Conservation (phyloP, 64 coral and sea anemone genomes). For the Dendrophyllia cribrosa region DNA sequence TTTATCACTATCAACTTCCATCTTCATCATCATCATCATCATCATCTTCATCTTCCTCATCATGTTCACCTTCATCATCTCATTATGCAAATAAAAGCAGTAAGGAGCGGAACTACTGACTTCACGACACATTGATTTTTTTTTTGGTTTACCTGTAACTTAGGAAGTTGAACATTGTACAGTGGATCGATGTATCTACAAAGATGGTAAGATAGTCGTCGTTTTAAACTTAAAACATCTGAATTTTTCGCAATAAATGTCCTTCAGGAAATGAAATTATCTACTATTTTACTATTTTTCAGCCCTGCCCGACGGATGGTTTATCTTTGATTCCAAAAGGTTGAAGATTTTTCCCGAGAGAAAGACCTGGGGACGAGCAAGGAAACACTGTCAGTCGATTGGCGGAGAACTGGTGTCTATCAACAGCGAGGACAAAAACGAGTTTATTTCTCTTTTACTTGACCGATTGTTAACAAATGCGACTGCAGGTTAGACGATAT, state of each 20-base stretch:
- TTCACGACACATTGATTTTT: too few species aligned
- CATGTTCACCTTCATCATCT: too few species aligned
- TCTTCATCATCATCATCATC: too few species aligned
- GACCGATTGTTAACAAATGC: neutral
- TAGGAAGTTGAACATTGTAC: neutral
- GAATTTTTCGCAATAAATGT: too few species aligned
- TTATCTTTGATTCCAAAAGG: conserved; percentile 25
- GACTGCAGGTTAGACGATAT: neutral
- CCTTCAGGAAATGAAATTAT: too few species aligned
- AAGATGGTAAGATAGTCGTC: conserved; percentile 7
- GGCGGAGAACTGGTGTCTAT: conserved; percentile 66
- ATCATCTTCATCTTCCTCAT: too few species aligned
- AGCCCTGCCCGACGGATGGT: conserved; percentile 27
- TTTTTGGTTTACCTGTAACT: neutral
- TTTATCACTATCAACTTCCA: too few species aligned
- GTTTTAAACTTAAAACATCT: too few species aligned
- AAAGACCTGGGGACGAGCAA: conserved; percentile 63
- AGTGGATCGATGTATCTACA: neutral
- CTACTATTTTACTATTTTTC: too few species aligned
- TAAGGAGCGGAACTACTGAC: too few species aligned
- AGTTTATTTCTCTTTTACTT: conserved; percentile 21
- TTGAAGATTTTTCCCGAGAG: conserved; percentile 43
- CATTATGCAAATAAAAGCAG: too few species aligned
- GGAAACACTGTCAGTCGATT: conserved; percentile 52
- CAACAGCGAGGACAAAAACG: conserved; percentile 30